Conservation (phyloP, 2,113 vertebrate genomes). For the Plotosus lineatus region DNA sequence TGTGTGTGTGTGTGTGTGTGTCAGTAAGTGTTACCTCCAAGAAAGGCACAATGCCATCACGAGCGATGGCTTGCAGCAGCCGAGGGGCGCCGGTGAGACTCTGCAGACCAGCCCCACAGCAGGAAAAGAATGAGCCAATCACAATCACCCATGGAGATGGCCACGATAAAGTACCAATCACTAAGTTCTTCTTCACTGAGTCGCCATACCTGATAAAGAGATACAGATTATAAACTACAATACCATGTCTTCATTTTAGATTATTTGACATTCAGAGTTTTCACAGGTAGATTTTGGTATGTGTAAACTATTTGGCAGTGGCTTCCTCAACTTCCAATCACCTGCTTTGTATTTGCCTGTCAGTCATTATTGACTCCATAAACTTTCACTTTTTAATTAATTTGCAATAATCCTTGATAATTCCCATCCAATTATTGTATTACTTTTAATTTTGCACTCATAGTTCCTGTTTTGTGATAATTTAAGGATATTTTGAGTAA, state of each 20-base stretch:
- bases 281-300: background rate
- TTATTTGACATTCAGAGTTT: background rate
- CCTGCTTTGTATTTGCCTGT: background rate
- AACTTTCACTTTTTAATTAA: background rate
- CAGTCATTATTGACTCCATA: background rate
- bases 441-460: background rate
- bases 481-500: background rate
- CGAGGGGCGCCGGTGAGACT: conserved; percentile 93
- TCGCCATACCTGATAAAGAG: conserved; percentile 83
- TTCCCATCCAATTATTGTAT: background rate
- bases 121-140: conserved; percentile 97
- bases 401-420: background rate
- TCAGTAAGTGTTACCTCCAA: conserved; percentile 75
- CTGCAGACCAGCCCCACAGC: conserved; percentile 92
- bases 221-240: background rate
- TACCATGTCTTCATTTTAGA: background rate
- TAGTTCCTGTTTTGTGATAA: background rate
- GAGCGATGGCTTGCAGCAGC: conserved; percentile 91
- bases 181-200: conserved; percentile 89
- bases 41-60: conserved; percentile 92
- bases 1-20: no score
- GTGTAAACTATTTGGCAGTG: background rate
- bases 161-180: conserved; percentile 93
- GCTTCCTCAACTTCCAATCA: background rate
- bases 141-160: conserved; percentile 97